These are phyloP conservation scores for Orussus abietinus DNA, from an alignment of 1,140 invertebrate species.

Conservation along the genomic window DNA sequence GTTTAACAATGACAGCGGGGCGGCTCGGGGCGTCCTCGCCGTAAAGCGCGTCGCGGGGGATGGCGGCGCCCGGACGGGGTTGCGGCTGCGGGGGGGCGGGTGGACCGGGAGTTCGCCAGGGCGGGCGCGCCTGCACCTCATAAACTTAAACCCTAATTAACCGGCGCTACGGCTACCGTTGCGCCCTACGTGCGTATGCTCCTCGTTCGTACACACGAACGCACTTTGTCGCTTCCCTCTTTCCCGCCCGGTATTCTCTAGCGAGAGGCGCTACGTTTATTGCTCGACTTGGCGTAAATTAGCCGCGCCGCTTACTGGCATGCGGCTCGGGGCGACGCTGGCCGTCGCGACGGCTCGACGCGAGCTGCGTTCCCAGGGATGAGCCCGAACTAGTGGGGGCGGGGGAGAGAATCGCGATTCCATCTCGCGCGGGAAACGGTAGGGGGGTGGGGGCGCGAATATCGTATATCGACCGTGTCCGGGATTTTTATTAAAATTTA, in stretches of 20 bases:
- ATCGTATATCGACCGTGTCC: too few species aligned
- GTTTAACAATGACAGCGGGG: too few species aligned
- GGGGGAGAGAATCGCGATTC: too few species aligned
- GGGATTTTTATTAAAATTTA: too few species aligned
- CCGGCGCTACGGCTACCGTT: conserved; percentile 54
- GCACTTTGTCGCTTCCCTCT: conserved; percentile 35
- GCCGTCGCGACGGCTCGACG: conserved; percentile 29
- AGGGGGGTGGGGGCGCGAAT: too few species aligned
- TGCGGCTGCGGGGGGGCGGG: conserved; percentile 27
- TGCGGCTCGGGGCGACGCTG: conserved; percentile 33
- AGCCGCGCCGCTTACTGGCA: conserved; percentile 24
- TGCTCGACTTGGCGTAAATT: conserved; percentile 50
- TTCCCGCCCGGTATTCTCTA: conserved; percentile 38
- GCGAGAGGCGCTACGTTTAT: conserved; percentile 49
- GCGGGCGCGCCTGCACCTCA: conserved; percentile 53
- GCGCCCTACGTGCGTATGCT: conserved; percentile 50
- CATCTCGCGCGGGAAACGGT: too few species aligned
- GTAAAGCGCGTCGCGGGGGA: too few species aligned
- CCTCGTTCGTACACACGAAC: conserved; percentile 43
- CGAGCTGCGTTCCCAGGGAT: conserved; percentile 25
- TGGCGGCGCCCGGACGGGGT: conserved; percentile 26
- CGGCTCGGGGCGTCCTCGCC: too few species aligned
- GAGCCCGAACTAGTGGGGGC: conserved; percentile 24
- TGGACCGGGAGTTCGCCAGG: too few species aligned
- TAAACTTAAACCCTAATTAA: conserved; percentile 57